Base-by-base conservation (phyloP, 2,797 vertebrate genomes). In the Lagodon rhomboides region DNA sequence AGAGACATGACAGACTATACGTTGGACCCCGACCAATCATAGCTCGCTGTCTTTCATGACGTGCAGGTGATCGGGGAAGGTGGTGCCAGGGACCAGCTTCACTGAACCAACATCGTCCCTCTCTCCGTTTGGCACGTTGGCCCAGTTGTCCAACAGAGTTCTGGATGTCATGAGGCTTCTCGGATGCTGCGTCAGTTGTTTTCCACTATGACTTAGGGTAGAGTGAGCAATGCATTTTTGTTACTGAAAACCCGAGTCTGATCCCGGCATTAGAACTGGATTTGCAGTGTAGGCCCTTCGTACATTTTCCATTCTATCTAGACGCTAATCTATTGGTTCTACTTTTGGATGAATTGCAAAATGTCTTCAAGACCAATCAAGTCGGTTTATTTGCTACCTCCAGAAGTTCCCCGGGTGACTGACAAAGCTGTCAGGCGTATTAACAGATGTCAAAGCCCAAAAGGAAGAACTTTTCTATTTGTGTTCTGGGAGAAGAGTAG, bases 211-310 rank as follows among this genome's bases (percentile, higher is more conserved):
- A 27, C n/a, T 38, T 38, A 38, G 38, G 25, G 46, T 25, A 27
- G 59, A 50, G 46, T 5, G 17, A 12, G 54, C 12, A 11, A 59
- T 27, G 56, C 59, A 17, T 55, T 46, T 71, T 51, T 1, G 12
- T 43, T 73, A 38, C 30, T n/a, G 51, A 72, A 17, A 22, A 54
- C 8, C 38, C 13, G 20, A 4, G n/a, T 54, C 15, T 73, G 64
- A 77, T 73, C 63, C 51, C 61, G 62, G 73, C n/a, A 23, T 7
- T 11, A 61, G n/a, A 68, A 51, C 18, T 60, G 25, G 2, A 54
- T 22, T 54, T 54, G 17, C 49, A 60, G 16, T 67, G 64, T 12
- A 44, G 11, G 17, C 68, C 68, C 41, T 47, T 12, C 56, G 18
- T n/a, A 62, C 0, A 2, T 73, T 55, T 77, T 73, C n/a, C 25